Conservation (phyloP, 2,797 vertebrate species). For the Chloroceryle inda region DNA sequence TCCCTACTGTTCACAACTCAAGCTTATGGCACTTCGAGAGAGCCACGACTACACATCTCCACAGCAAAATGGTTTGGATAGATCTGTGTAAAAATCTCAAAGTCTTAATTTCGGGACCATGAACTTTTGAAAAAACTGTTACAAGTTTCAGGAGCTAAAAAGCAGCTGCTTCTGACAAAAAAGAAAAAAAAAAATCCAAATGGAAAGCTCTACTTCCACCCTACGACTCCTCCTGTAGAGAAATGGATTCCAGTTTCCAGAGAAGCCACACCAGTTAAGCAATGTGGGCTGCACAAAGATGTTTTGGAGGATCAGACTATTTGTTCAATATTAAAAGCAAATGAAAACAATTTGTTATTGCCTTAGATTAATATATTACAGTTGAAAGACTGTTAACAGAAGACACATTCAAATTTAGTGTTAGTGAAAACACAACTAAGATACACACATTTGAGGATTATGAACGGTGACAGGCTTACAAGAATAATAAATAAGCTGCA, state of each 20-base stretch:
- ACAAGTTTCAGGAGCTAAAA: background rate
- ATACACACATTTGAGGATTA: background rate
- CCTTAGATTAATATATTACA: background rate
- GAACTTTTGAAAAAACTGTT: background rate
- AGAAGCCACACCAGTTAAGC: background rate
- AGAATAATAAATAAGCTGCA: background rate
- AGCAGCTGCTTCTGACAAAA: background rate
- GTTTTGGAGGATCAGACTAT: background rate
- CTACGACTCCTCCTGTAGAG: background rate
- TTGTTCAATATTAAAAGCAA: background rate
- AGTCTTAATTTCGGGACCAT: background rate
- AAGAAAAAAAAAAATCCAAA: too few species aligned
- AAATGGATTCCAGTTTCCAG: background rate
- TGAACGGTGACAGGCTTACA: background rate
- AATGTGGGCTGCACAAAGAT: background rate
- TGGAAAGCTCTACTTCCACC: background rate
- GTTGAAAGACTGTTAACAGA: background rate
- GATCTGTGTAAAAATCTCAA: background rate
- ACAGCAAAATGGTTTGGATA: background rate
- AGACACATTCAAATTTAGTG: background rate
- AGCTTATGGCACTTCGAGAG: background rate
- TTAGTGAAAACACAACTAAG: background rate
- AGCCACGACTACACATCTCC: fast-evolving
- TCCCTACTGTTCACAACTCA: background rate
- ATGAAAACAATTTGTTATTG: background rate